Evolutionary conservation across 2,113 vertebrate genomes (phyloP), one percentile per base, ranked within the genome.

Genomic region (Chauna torquata): DNA sequence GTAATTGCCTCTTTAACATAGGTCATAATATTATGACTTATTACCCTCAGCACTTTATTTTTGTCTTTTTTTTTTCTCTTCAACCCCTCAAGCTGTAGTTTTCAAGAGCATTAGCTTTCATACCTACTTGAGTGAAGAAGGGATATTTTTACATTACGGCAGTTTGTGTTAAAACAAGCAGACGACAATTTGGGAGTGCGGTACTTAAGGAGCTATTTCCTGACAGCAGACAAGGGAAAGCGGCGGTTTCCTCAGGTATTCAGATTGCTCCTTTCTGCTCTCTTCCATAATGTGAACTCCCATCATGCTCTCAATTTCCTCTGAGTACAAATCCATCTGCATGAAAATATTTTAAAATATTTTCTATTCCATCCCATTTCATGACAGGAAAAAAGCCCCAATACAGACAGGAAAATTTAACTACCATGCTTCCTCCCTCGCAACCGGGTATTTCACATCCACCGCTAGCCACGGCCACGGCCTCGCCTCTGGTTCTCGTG

Each of bases 161-260:
- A 40, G 92, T 90, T 54, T 40, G 90, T 69, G 94, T 88, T 93
- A 78, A 79, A 88, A 96, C 55, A 61, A 93, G 95, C 86, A 96
- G 95, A 76, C 65, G 85, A 92, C 92, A 76, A 61, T 90, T 90
- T 8, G 5, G 59, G 89, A 96, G 93, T 1, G 36, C n/a, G 8
- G 71, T 72, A 83, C 95, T 96, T 94, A 78, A 81, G 89, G 90
- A 96, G 92, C 76, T 54, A 79, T 86, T 96, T 94, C 86, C 88
- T 84, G 88, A 92, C 94, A 82, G 94, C 87, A 93, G 82, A 84
- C 8, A 1, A 59, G 85, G 59, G 70, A 74, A 68, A 86, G 86
- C 69, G 59, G 93, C 59, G 27, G 47, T 50, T 82, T 54, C 47
- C 96, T 62, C 12, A 30, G 50, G 80, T 77, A 9, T 68, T 61